Evolutionary conservation across 2,888 invertebrate species (phyloP), one percentile per base, ranked within the genome.

Genomic region (Acleris cristana): DNA sequence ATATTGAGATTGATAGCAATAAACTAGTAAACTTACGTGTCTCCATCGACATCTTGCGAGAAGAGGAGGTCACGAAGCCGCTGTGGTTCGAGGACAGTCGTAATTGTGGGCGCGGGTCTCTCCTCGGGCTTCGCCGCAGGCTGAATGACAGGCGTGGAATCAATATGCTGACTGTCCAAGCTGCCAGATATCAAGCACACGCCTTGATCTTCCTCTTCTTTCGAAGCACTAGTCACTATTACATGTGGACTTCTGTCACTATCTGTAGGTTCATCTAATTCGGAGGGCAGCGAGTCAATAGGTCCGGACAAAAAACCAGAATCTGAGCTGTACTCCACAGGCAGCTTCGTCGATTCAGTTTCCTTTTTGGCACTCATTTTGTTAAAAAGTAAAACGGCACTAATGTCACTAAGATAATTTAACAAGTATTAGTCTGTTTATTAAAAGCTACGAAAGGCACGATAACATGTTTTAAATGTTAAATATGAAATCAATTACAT

Each of bases 1-100:
- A 34, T 34, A 34, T 34, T 34, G 3, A 34, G 4, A 34, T 34
- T 12, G 2, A 34, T 34, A 34, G 34, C 34, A 34, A 34, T 12
- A 12, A 34, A 4, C 40, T 40, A 23, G 26, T 59, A 26, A 30
- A 91, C 97, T 96, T 94, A 97, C 97, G 97, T 97, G 86, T 98
- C 97, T 74, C 97, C 98, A 76, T 97, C 97, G 72, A 96, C 95
- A 83, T 97, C 96, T 78, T 96, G 97, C 73, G 95, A 93, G 83
- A 95, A 97, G 74, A 95, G 95, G 74, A 95, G 87, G 77, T 95
- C 93, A 94, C 96, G 95, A 59, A 94, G 90, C 71, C 90, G 89
- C 56, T 69, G 69, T 52, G 64, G 71, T 65, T 62, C 73, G 75
- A n/a, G n/a, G n/a, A n/a, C 6, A 71, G 52, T 40, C 45, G 67